These are phyloP conservation scores for Nemopilema nomurai DNA, from an alignment of 30 jellyfish, hydroid and myxozoan genomes.

Conservation along the genomic window DNA sequence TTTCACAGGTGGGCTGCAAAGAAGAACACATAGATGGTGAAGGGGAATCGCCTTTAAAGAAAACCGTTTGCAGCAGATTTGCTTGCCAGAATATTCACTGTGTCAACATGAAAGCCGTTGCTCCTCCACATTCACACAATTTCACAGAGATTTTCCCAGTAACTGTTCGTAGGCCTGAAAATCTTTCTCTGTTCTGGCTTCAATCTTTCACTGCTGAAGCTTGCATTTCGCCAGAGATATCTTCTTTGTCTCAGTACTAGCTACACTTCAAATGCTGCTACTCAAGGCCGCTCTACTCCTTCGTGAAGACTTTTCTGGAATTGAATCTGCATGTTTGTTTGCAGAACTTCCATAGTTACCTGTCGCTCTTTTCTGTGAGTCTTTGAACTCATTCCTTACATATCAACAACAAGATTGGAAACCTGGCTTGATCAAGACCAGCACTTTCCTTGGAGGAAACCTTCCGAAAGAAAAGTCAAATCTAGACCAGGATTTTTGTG, in stretches of 20 bases:
- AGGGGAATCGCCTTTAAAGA: background rate
- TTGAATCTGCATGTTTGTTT: background rate
- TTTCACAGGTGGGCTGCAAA: constrained; percentile 45
- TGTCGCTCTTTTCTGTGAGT: background rate
- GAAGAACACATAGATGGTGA: constrained; percentile 10
- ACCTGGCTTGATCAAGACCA: too few relatives aligned
- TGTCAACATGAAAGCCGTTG: background rate
- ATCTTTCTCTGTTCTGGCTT: background rate
- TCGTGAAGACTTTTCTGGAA: background rate
- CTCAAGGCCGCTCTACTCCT: background rate
- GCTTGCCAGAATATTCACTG: background rate
- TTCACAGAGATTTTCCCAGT: background rate
- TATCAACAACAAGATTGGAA: background rate
- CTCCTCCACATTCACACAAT: background rate
- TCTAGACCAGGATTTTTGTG: too few relatives aligned
- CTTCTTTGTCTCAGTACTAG: background rate
- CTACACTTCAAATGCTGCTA: background rate
- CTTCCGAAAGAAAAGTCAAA: too few relatives aligned
- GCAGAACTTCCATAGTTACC: background rate
- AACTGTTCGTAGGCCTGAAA: background rate
- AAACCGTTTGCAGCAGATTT: background rate
- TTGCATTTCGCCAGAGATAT: background rate
- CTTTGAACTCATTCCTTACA: background rate
- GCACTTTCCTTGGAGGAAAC: too few relatives aligned
- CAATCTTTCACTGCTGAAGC: background rate